phyloP scores from a whole-genome alignment of 2,113 vertebrate genomes.

The Cariama cristata region DNA sequence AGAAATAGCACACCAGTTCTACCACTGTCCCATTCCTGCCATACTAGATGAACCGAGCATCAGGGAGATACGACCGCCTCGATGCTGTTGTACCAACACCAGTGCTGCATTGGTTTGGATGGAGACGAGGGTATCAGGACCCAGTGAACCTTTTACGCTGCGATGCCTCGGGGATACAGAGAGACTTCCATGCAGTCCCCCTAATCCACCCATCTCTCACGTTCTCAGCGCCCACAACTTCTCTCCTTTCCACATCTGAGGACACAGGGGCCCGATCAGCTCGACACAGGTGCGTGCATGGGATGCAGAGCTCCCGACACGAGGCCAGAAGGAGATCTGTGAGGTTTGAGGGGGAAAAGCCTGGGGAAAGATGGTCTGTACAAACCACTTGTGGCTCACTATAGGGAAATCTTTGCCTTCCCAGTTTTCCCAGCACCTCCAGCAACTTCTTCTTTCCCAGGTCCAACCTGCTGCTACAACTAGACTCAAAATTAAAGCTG shows the following conservation, averaged over 20 bases:
- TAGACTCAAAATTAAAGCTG: background rate
- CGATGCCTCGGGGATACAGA: background rate
- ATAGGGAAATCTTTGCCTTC: background rate
- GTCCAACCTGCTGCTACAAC: background rate
- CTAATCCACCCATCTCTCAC: background rate
- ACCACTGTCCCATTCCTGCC: background rate
- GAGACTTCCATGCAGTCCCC: background rate
- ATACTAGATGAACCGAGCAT: background rate
- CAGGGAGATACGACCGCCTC: background rate
- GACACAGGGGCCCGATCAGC: background rate
- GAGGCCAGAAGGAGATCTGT: background rate
- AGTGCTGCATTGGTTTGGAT: background rate
- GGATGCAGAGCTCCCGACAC: fast-evolving
- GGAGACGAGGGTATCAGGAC: background rate
- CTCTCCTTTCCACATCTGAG: background rate
- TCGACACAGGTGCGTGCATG: background rate
- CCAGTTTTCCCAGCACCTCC: background rate
- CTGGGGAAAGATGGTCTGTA: background rate
- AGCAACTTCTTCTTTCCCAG: background rate
- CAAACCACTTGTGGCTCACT: background rate
- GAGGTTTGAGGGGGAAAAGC: background rate
- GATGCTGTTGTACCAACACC: background rate
- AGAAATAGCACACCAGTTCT: background rate
- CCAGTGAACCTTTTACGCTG: background rate
- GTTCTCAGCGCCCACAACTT: background rate